Evolutionary conservation across 2,113 vertebrate species (phyloP), one percentile per base, ranked within the genome.

Genomic region (Triplophysa siluroides): DNA sequence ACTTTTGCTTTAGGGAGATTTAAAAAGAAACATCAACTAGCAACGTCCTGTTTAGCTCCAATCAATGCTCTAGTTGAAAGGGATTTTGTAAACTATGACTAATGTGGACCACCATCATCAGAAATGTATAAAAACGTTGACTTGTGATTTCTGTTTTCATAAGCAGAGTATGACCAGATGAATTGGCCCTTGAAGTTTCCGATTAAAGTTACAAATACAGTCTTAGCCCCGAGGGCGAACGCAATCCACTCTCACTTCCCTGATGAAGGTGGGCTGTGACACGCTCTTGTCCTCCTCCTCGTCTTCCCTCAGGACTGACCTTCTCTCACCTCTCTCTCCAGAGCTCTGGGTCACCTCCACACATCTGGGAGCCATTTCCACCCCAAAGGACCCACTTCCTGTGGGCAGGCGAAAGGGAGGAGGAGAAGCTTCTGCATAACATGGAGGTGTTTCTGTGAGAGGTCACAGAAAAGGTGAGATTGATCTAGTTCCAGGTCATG

Each of bases 291-390:
- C 52, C 69, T 72, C 47, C 50, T 54, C n/a, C 21, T 61, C 4
- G 13, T 71, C 50, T 71, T 71, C 50, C 69, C 50, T 54, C 69
- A 71, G 4, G 38, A 16, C 38, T 72, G 71, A 64, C 60, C 61
- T 54, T 21, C 18, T 1, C 45, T 65, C 65, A 58, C 56, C 58
- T 50, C 58, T 71, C 33, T 52, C 68, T 54, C 54, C 45, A 72
- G 64, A 73, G 76, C 38, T 52, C 64, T 65, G 66, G 71, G 60
- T 74, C 54, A 74, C 76, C 66, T 60, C 38, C 33, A 64, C 76
- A 84, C 85, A 86, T 86, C 85, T 86, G 85, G 85, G 58, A 82
- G 77, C 52, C 50, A 84, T 86, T 84, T 83, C 83, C 68, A 73
- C 58, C 33, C n/a, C 18, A 26, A 54, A 33, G 58, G 23, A 33